phyloP scores from a whole-genome alignment of 2,797 vertebrate genomes.

The Alosa sapidissima region DNA sequence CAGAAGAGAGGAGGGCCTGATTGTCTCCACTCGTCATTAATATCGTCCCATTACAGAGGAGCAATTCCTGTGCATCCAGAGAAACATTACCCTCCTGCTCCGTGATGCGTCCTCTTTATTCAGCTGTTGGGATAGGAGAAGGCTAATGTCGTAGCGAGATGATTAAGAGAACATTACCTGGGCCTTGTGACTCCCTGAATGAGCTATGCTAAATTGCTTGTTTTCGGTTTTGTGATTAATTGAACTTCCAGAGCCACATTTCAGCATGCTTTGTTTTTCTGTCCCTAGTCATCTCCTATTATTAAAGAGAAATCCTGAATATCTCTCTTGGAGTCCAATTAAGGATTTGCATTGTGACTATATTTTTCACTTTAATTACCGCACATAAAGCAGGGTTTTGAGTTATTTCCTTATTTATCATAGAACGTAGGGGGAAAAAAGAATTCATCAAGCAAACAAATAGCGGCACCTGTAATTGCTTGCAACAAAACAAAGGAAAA shows the following conservation, averaged over 20 bases:
- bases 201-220: constrained; percentile 97
- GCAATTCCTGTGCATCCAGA: constrained; percentile 61
- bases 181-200: constrained; percentile 91
- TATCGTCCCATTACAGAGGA: constrained; percentile 60
- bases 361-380: constrained; percentile 99
- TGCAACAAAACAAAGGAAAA: constrained; percentile 78
- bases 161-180: constrained; percentile 99
- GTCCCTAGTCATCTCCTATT: constrained; percentile 99
- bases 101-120: constrained; percentile 56
- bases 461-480: constrained; percentile 93
- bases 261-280: constrained; percentile 98
- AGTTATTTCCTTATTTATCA: constrained; percentile 99
- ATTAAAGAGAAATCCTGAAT: constrained; percentile 99
- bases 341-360: constrained; percentile 99
- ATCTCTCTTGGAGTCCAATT: constrained; percentile 99
- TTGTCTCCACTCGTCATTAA: constrained; percentile 60
- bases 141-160: constrained; percentile 87
- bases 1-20: constrained; percentile 38
- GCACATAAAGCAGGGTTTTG: constrained; percentile 91
- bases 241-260: constrained; percentile 91
- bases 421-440: constrained; percentile 82
- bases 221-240: constrained; percentile 98
- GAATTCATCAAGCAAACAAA: constrained; percentile 99
- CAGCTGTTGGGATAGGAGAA: constrained; percentile 62
- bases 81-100: constrained; percentile 66